These are phyloP conservation scores for Chrysochloris asiatica DNA, from an alignment of 2,113 vertebrate genomes.

Conservation along the genomic window DNA sequence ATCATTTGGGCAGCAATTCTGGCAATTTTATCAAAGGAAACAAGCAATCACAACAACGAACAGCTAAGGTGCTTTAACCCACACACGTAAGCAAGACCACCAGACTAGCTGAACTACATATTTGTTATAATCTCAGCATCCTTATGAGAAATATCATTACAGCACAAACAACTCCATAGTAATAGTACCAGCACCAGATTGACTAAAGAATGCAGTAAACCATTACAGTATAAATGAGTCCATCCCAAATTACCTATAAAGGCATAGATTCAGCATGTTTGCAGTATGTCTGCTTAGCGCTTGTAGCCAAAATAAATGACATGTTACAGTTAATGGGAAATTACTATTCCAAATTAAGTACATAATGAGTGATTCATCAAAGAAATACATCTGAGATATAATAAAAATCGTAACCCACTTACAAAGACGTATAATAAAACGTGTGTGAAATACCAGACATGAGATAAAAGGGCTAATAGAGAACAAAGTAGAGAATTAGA, in stretches of 20 bases:
- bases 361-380: slow-evolving; percentile 38
- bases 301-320: not conserved
- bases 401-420: slow-evolving; percentile 45
- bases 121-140: not conserved
- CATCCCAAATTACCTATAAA: not conserved
- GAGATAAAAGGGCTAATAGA: not conserved
- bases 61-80: too few species aligned
- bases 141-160: slow-evolving; percentile 28
- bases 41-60: not conserved
- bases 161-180: not conserved
- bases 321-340: not conserved
- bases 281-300: slow-evolving; percentile 5
- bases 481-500: not conserved
- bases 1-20: not conserved
- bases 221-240: slow-evolving; percentile 16
- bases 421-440: slow-evolving; percentile 21
- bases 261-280: not conserved
- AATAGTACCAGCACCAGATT: not conserved
- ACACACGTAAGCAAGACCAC: slow-evolving; percentile 19
- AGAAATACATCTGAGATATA: slow-evolving; percentile 26
- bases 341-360: slow-evolving; percentile 50
- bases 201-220: slow-evolving; percentile 33
- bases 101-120: not conserved
- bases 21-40: slow-evolving; percentile 21
- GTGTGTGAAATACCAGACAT: not conserved